Evolutionary conservation across 2,888 invertebrate genomes (phyloP), one percentile per base, ranked within the genome.

Genomic region (Acronicta psi): DNA sequence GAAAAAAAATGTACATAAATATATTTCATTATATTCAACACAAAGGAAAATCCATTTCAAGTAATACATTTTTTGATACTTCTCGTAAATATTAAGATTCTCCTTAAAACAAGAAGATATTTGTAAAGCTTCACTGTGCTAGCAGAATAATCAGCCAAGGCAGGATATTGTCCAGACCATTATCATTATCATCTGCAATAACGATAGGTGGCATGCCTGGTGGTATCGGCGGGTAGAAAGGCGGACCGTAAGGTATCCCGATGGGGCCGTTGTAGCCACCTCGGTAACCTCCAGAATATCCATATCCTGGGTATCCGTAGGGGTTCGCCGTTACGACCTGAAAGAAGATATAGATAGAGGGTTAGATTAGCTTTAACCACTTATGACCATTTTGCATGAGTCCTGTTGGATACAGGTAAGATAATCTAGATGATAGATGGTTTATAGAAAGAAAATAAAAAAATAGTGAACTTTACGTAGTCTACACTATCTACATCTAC

Each of bases 241-340:
- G 53, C 16, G 25, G 42, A 9, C 45, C 51, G 11, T 59, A 42
- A 2, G 62, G 73, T 44, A 36, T 14, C 11, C 47, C 60, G 1
- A 34, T 20, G 5, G 53, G 58, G 1, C 31, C 13, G 11, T 64
- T 59, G 42, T 14, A 62, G 13, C 69, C 61, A n/a, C 50, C 61
- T 40, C 45, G 44, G 38, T 36, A 45, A 7, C 38, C 31, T 18
- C 68, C 67, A n/a, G 45, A 38, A 16, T 37, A 51, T 1, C 36
- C 43, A 0, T 17, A 18, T 1, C 45, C 29, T 23, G 59, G 50
- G 18, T 66, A 55, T 0, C 71, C 72, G 7, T 46, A 69, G 6
- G 76, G 68, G 3, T 56, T 43, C 14, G 65, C 71, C 2, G 49
- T 45, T 6, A 47, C 53, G 1, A 73, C 14, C 73, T 73, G 59